phyloP scores from a whole-genome alignment of 30 jellyfish, hydroid and myxozoan genomes.

The Cassiopea xamachana region DNA sequence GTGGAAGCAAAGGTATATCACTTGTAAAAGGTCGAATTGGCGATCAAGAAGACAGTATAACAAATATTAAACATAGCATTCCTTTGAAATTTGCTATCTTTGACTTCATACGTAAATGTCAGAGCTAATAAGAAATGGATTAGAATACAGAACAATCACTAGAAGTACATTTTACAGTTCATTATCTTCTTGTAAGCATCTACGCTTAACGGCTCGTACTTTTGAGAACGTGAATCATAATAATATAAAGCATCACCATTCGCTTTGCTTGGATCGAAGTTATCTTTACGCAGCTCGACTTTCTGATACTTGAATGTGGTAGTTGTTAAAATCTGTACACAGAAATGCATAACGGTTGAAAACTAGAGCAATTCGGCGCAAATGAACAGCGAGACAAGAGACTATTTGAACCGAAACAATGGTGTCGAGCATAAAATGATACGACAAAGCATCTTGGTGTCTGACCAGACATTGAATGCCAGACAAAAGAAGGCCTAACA shows the following conservation, averaged over 20 bases:
- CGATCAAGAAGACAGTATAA: too few species aligned
- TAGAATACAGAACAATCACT: not conserved
- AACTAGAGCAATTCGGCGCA: not conserved
- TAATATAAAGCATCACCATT: slow-evolving; percentile 72
- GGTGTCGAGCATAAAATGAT: too few species aligned
- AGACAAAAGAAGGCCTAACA: too few species aligned
- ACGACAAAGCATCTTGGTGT: too few species aligned
- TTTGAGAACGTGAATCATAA: slow-evolving; percentile 60
- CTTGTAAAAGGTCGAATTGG: too few species aligned
- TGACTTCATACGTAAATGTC: too few species aligned
- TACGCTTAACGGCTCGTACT: slow-evolving; percentile 49
- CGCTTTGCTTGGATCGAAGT: slow-evolving; percentile 68
- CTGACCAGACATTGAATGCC: too few species aligned
- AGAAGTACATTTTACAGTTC: slow-evolving; percentile 63
- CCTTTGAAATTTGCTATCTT: too few species aligned
- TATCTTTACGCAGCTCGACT: slow-evolving; percentile 72
- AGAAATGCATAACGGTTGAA: not conserved
- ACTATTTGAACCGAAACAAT: too few species aligned
- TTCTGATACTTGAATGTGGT: slow-evolving; percentile 89
- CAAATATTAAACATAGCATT: too few species aligned
- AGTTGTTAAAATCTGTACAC: slow-evolving; percentile 65
- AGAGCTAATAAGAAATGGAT: too few species aligned
- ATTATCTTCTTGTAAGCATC: slow-evolving; percentile 63
- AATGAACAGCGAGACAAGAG: not conserved
- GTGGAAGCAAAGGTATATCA: too few species aligned